These are phyloP conservation scores for Epinephelus awoara DNA, from an alignment of 2,797 vertebrate species.

Conservation along the genomic window DNA sequence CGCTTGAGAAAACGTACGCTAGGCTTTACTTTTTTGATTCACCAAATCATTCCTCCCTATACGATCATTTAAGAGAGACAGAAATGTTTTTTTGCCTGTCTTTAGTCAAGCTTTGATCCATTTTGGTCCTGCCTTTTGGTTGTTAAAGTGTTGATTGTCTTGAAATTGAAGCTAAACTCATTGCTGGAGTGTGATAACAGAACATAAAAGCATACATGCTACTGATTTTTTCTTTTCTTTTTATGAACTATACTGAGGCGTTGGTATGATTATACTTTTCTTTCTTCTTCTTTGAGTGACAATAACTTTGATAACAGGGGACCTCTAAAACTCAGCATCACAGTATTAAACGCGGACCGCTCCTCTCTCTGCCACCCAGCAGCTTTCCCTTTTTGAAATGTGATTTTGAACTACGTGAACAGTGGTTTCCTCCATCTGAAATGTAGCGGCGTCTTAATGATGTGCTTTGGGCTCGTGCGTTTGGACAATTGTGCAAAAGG, in stretches of 20 bases:
- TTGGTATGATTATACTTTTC: slow-evolving; percentile 14
- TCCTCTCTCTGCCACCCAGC: slow-evolving; percentile 54
- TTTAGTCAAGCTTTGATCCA: neutral
- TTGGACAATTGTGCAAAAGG: slow-evolving; percentile 61
- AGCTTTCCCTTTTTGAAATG: slow-evolving; percentile 44
- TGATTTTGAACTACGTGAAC: slow-evolving; percentile 49
- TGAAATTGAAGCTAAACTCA: slow-evolving; percentile 7
- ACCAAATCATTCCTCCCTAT: neutral
- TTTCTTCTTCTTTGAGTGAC: slow-evolving; percentile 46
- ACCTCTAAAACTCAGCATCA: slow-evolving; percentile 44
- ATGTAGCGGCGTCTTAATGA: slow-evolving; percentile 58
- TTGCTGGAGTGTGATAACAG: neutral
- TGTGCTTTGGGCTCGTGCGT: slow-evolving; percentile 53
- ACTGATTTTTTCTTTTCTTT: neutral
- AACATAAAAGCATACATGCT: neutral
- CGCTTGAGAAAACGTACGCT: fast-evolving
- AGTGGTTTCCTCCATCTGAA: slow-evolving; percentile 43
- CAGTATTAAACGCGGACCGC: slow-evolving; percentile 38
- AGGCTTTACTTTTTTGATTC: neutral
- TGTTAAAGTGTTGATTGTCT: slow-evolving; percentile 1
- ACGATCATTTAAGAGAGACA: neutral
- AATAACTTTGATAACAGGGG: slow-evolving; percentile 53
- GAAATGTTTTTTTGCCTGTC: neutral
- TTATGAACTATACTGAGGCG: slow-evolving; percentile 15
- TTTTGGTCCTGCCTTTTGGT: neutral